Evolutionary conservation across 2,888 invertebrate species (phyloP).

Genomic region (Drosophila siamana): DNA sequence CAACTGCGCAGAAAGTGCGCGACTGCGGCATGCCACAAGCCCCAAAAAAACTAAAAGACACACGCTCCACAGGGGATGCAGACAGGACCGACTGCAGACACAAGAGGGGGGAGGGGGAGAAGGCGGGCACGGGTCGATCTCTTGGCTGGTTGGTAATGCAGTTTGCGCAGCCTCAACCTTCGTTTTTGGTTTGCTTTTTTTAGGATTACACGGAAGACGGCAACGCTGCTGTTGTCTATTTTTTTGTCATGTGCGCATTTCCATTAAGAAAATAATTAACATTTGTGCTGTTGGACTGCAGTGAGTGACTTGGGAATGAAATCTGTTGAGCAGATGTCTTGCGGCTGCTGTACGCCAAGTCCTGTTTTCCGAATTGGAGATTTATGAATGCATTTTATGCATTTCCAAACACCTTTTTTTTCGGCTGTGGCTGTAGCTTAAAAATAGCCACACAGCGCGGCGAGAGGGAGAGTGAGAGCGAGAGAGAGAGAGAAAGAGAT

Average conservation of each 20-base stretch:
- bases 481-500: neutral
- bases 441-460: conserved; percentile 40
- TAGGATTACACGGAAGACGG: conserved; percentile 67
- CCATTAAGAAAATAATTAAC: conserved; percentile 81
- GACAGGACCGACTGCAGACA: conserved; percentile 1
- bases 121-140: conserved; percentile 1
- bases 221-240: conserved; percentile 49
- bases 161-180: conserved; percentile 37
- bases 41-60: conserved; percentile 58
- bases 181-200: conserved; percentile 36
- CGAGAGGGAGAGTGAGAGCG: neutral
- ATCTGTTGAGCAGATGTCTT: conserved; percentile 79
- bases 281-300: conserved; percentile 58
- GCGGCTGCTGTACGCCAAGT: conserved; percentile 50
- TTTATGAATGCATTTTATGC: conserved; percentile 71
- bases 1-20: conserved; percentile 66
- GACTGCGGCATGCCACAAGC: conserved; percentile 15
- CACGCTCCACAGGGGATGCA: conserved; percentile 70
- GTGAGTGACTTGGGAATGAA: conserved; percentile 55
- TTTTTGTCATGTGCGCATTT: conserved; percentile 75
- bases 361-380: conserved; percentile 41
- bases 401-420: conserved; percentile 71
- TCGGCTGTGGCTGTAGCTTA: conserved; percentile 8
- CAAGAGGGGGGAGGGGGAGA: conserved; percentile 7
- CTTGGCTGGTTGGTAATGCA: too few relatives aligned